phyloP scores from a whole-genome alignment of 2,888 invertebrate genomes.

The Lordiphosa andalusiaca region DNA sequence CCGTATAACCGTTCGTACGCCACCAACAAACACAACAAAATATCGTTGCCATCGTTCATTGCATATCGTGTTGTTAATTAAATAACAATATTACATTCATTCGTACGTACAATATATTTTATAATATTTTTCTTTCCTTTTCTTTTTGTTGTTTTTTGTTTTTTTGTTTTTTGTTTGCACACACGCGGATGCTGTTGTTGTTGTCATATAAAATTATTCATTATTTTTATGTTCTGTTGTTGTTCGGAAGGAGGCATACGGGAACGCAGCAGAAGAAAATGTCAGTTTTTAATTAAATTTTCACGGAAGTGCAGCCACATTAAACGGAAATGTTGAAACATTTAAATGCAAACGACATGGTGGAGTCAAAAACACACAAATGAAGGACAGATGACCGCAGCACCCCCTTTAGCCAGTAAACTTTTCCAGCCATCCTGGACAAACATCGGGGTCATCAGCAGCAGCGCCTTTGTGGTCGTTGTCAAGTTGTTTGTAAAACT shows the following conservation, averaged over 20 bases:
- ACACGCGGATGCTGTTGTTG: conserved; percentile 19
- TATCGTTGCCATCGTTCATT: conserved; percentile 19
- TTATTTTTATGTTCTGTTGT: conserved; percentile 34
- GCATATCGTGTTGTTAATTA: conserved; percentile 47
- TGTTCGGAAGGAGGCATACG: conserved; percentile 15
- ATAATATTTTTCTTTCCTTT: conserved; percentile 15
- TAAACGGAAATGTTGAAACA: conserved; percentile 72
- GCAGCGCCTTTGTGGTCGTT: conserved; percentile 6
- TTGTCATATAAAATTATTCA: conserved; percentile 36
- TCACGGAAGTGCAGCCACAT: conserved; percentile 66
- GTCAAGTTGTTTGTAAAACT: conserved; percentile 15
- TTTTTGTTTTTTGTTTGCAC: conserved; percentile 19
- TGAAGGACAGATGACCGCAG: conserved; percentile 4
- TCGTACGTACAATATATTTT: conserved; percentile 15
- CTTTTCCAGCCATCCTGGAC: not conserved
- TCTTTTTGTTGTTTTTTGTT: conserved; percentile 10
- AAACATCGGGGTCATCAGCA: conserved; percentile 1
- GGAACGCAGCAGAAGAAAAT: conserved; percentile 45
- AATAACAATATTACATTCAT: conserved; percentile 48
- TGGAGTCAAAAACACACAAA: conserved; percentile 4
- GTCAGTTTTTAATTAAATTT: conserved; percentile 76
- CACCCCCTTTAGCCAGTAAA: not conserved
- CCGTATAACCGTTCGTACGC: too few species aligned
- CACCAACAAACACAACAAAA: not conserved
- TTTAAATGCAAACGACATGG: conserved; percentile 33